Evolutionary conservation across 2,113 vertebrate species (phyloP).

Genomic region (Caretta caretta): DNA sequence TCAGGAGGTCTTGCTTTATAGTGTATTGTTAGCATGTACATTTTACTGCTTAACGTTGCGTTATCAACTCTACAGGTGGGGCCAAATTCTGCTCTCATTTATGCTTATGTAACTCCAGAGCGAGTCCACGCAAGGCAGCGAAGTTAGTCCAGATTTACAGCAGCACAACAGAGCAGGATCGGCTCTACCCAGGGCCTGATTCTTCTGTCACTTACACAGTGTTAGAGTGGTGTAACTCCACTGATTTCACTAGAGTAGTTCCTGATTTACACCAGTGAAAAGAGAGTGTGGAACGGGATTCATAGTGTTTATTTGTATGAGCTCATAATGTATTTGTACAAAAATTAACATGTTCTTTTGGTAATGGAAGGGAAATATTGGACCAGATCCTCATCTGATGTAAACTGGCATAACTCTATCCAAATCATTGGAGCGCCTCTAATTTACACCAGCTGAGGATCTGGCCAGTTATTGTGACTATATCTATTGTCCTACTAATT

Average conservation of each 20-base stretch:
- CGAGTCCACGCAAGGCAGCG: not conserved
- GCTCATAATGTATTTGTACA: not conserved
- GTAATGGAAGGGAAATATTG: not conserved
- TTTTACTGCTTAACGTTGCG: not conserved
- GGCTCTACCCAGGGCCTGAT: not conserved
- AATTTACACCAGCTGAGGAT: not conserved
- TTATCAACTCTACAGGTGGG: not conserved
- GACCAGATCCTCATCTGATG: not conserved
- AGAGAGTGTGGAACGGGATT: not conserved
- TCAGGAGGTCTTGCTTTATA: not conserved
- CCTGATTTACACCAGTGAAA: not conserved
- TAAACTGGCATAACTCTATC: not conserved
- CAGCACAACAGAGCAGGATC: not conserved
- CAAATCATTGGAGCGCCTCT: not conserved
- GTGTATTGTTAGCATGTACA: fast-evolving
- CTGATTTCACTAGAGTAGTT: not conserved
- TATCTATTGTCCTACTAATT: not conserved
- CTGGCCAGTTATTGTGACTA: not conserved
- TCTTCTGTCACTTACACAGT: not conserved
- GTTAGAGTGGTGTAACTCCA: not conserved
- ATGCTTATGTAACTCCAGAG: not conserved
- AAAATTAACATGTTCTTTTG: not conserved
- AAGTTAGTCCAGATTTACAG: not conserved
- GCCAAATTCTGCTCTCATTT: not conserved
- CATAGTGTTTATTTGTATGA: not conserved